Base-by-base conservation (phyloP, 2,797 vertebrate species). In the Tolypeutes matacus region DNA sequence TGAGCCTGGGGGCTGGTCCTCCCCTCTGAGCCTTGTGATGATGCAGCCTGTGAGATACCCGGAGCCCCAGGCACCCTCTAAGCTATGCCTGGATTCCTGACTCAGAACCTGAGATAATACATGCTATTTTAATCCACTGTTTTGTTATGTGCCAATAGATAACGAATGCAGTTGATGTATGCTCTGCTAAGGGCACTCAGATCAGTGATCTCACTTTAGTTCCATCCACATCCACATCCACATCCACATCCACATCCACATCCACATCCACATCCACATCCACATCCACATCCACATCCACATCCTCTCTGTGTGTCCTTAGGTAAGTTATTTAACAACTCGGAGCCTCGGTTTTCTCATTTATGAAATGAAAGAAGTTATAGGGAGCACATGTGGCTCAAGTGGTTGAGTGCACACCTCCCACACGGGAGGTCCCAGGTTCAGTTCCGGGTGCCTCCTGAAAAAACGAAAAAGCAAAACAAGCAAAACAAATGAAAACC, bases 271-370 rank as follows among this genome's bases (percentile, higher is more conserved):
- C 46, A 17, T 62, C 34, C 34, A 2, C 39, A 39, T 39, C 39
- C 39, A 39, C 39, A 39, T 39, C 39, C 39, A 39, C 46, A 17
- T 62, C 34, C 34, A 2, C 70, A 6, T 9, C 56, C 4, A 56
- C 56, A 6, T 56, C n/a, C 1, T 25, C 2, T 14, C 29, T 65
- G 34, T 56, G 46, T 10, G 27, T 15, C 69, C 46, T 27, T 39
- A 18, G 27, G 10, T 15, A 31, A 64, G 58, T 53, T 29, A 39
- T 27, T 60, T n/a, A n/a, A 7, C 0, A 0, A 20, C 11, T 29
- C 60, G 31, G 49, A 51, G 25, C 36, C 15, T 82, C 12, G 15
- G 65, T 29, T 62, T 60, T n/a, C 39, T 36, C 67, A 51, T 51
- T 76, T 14, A 10, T 31, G 20, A 14, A 53, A 29, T 1, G n/a